These are phyloP conservation scores for Nanorana parkeri DNA, from an alignment of 2,113 vertebrate species.

Conservation along the genomic window DNA sequence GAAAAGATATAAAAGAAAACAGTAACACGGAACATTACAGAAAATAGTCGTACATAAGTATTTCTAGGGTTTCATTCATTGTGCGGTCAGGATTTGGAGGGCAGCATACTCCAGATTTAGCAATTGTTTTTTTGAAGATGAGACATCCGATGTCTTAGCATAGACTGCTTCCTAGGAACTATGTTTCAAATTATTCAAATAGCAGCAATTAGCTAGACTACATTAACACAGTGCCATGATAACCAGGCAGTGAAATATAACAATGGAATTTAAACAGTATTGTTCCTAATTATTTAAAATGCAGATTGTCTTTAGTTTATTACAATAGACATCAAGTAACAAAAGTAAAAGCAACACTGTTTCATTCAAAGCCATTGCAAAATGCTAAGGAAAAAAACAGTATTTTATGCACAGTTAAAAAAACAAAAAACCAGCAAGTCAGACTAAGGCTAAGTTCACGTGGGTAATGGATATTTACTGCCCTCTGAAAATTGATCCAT, in stretches of 20 bases:
- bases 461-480: too few species aligned
- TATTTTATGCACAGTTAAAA: too few species aligned
- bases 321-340: constrained; percentile 6
- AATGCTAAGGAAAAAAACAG: too few species aligned
- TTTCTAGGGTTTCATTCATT: background rate
- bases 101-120: background rate
- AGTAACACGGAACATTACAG: too few species aligned
- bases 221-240: constrained; percentile 23
- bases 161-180: background rate
- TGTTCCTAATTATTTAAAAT: constrained; percentile 29
- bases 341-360: background rate
- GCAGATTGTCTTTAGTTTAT: background rate
- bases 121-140: too few species aligned
- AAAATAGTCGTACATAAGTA: background rate
- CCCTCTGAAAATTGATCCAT: too few species aligned
- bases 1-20: too few species aligned
- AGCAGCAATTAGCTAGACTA: constrained; percentile 35
- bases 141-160: background rate
- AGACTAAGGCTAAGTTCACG: too few species aligned
- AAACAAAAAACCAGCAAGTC: too few species aligned
- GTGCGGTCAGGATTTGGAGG: background rate
- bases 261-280: constrained; percentile 34
- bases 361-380: too few species aligned
- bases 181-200: constrained; percentile 19
- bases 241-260: constrained; percentile 23